Conservation (phyloP, 2,888 invertebrate species). For the Orthosia gracilis region DNA sequence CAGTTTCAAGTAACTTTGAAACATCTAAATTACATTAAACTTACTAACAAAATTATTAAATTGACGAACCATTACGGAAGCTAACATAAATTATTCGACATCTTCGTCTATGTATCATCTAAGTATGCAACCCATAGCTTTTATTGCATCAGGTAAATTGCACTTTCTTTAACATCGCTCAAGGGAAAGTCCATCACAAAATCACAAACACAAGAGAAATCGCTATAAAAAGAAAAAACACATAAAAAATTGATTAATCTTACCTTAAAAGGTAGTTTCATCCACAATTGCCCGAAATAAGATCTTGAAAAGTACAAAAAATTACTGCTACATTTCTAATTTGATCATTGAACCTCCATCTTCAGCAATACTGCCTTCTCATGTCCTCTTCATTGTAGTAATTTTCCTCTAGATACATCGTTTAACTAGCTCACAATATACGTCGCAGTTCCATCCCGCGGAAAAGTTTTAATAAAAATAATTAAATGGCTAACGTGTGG, state of each 20-base stretch:
- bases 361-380: background rate
- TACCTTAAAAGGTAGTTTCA: conserved; percentile 12
- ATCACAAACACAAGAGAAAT: background rate
- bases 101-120: background rate
- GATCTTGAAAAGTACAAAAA: background rate
- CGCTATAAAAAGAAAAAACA: background rate
- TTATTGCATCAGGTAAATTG: conserved; percentile 26
- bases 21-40: background rate
- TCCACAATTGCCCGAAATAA: background rate
- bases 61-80: too few relatives aligned
- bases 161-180: conserved; percentile 34
- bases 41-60: too few relatives aligned
- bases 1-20: background rate
- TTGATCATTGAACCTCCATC: background rate
- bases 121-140: background rate
- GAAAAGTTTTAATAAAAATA: conserved; percentile 5
- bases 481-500: conserved; percentile 29
- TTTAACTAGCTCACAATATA: background rate
- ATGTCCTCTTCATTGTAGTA: background rate
- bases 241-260: conserved; percentile 1
- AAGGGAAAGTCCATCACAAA: conserved; percentile 22
- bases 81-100: too few relatives aligned
- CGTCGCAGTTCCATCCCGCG: background rate
- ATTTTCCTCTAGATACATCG: background rate
- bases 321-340: background rate